phyloP scores from a whole-genome alignment of 2,888 invertebrate genomes.

The Escarpia spicata region DNA sequence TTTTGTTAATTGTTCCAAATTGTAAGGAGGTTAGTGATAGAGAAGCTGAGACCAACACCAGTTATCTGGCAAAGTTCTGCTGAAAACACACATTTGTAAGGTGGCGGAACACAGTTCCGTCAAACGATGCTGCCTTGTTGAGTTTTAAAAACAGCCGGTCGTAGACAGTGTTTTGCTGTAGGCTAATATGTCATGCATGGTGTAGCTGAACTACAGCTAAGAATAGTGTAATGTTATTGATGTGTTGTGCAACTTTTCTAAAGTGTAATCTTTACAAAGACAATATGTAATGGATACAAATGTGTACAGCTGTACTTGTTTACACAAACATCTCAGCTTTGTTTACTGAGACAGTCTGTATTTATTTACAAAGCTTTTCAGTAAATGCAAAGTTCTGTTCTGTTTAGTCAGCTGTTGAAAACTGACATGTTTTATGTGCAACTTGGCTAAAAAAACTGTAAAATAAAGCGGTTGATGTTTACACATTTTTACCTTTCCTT shows the following conservation, averaged over 20 bases:
- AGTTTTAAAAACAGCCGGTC: not conserved
- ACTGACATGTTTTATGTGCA: not conserved
- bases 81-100: not conserved
- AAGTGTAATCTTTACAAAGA: not conserved
- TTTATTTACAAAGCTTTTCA: not conserved
- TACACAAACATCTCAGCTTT: not conserved
- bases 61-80: not conserved
- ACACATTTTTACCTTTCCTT: not conserved
- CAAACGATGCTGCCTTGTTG: not conserved
- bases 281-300: not conserved
- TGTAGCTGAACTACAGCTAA: not conserved
- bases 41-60: not conserved
- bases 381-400: slow-evolving; percentile 5
- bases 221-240: slow-evolving; percentile 1
- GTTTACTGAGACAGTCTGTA: not conserved
- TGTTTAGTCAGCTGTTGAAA: not conserved
- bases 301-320: not conserved
- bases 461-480: not conserved
- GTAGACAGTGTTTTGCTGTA: not conserved
- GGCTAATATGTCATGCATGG: not conserved
- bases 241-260: not conserved
- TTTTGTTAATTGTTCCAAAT: not conserved
- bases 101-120: not conserved
- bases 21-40: not conserved
- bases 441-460: not conserved